Evolutionary conservation across 2,113 vertebrate species (phyloP).

Genomic region (Eulemur rufifrons): DNA sequence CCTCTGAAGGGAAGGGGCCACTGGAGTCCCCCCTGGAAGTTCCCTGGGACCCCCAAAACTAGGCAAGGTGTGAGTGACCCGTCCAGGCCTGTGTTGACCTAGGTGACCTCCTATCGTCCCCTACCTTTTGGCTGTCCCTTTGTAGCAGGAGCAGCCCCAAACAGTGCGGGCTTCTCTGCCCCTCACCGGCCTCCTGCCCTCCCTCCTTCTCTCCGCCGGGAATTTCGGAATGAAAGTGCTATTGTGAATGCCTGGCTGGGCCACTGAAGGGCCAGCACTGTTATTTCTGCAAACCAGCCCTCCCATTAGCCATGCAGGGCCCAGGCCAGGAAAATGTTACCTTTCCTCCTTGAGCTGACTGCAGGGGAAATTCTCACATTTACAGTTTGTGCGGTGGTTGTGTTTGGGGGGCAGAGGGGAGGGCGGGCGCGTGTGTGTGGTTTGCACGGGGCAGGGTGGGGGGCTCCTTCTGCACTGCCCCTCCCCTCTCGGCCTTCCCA

Average conservation of each 20-base stretch:
- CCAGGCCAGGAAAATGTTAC: conserved; percentile 90
- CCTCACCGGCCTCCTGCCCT: conserved; percentile 18
- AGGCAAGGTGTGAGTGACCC: conserved; percentile 3
- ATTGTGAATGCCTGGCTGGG: conserved; percentile 78
- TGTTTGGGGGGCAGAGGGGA: conserved; percentile 70
- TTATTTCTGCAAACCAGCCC: conserved; percentile 88
- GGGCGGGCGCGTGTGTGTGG: conserved; percentile 69
- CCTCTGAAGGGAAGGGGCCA: background rate
- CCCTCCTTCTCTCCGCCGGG: conserved; percentile 17
- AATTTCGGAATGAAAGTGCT: conserved; percentile 79
- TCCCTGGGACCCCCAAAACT: background rate
- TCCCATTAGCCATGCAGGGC: conserved; percentile 85
- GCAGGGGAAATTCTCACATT: conserved; percentile 90
- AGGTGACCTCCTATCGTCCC: background rate
- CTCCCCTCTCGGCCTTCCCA: background rate
- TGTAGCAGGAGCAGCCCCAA: conserved; percentile 7
- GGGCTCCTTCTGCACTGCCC: background rate
- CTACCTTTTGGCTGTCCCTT: background rate
- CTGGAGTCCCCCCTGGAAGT: background rate
- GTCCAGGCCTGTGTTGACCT: background rate
- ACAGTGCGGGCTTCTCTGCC: conserved; percentile 22
- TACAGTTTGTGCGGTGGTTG: conserved; percentile 82
- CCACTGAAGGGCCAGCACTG: conserved; percentile 84
- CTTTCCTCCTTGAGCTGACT: conserved; percentile 88
- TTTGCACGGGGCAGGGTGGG: background rate